Base-by-base conservation (phyloP, 64 coral and sea anemone species). In the Montipora cactus region DNA sequence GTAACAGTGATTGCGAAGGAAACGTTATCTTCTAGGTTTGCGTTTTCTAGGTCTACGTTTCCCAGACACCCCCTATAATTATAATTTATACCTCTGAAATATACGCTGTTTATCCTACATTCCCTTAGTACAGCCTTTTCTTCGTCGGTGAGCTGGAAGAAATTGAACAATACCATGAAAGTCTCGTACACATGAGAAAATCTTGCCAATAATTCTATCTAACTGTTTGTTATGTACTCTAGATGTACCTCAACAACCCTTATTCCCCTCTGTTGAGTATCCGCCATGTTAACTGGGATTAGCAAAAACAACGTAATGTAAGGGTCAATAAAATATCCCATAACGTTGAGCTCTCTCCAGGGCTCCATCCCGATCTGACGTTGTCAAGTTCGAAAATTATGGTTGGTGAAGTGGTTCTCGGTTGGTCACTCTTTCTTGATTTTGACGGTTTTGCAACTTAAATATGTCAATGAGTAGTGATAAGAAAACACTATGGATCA, bases 81-180 rank as follows among this genome's bases (percentile, higher is more conserved):
- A 28, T 28, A 28, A 28, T 28, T 28, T 28, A 28, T 91, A 91
- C 89, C 89, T 91, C 89, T 81, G 37, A 82, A 91, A 8, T 71
- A 82, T 46, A 91, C 68, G 8, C 89, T 91, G 53, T 91, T 91
- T 58, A 70, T 81, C 53, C 78, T 45, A 28, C 89, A 91, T 58
- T 91, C 89, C 74, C 49, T 50, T 9, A 91, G 79, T 52, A 91
- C 89, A 58, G 67, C 79, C 50, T 62, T 91, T 59, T 91, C 89
- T 59, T 91, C 89, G 59, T 91, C 89, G 3, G 79, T 91, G n/a
- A 91, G 78, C 89, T 91, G 52, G 52, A 16, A 6, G 12, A 76
- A 88, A 2, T 11, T 18, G 0, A 74, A 25, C 1, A 59, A 18
- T 22, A 37, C 0, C 66, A 15, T 67, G 1, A 11, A 46, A 68